Evolutionary conservation across 2,113 vertebrate species (phyloP), one percentile per base, ranked within the genome.

Genomic region (Xiphophorus hellerii): DNA sequence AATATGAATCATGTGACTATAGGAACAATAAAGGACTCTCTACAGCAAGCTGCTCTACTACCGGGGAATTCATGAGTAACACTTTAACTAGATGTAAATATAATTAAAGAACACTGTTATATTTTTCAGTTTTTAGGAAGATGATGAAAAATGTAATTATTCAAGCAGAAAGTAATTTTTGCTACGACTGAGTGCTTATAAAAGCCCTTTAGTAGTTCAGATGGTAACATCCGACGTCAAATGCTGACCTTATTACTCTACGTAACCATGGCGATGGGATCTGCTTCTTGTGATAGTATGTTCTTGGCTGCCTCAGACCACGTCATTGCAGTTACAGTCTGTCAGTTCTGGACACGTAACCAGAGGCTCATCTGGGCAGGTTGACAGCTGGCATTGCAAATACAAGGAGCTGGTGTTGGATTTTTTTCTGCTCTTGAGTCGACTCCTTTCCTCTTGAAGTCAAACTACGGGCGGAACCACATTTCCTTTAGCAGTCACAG

Each of bases 231-330:
- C 73, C 70, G 73, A 29, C 74, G n/a, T 85, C 84, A 85, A 76
- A 69, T 73, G 7, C 76, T 84, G 87, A 89, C 88, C 86, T 90
- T 92, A 89, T 89, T 89, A 84, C 62, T 65, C 44, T 28, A 62
- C 14, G 89, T 93, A 85, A 90, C 90, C 89, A 93, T 93, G 89
- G 90, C 63, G 82, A 91, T 83, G 39, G 78, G 70, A 73, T 84
- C 68, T 81, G 74, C 78, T 90, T 84, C 83, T 83, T 83, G 76
- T 84, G 74, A 72, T 75, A 61, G 73, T 67, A 68, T 67, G 83
- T 86, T 84, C 79, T 81, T 66, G 25, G 61, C 74, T 69, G 71
- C 77, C 69, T 77, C 67, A 71, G 60, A 67, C 42, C 77, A 83
- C 86, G 83, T 92, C 87, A 91, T n/a, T 65, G 33, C 66, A 7